A percentile compares a stretch with the other conserved stretches of the same genome.
Conservation (phyloP, 2,888 invertebrate species). For the Mythimna ferrago region DNA sequence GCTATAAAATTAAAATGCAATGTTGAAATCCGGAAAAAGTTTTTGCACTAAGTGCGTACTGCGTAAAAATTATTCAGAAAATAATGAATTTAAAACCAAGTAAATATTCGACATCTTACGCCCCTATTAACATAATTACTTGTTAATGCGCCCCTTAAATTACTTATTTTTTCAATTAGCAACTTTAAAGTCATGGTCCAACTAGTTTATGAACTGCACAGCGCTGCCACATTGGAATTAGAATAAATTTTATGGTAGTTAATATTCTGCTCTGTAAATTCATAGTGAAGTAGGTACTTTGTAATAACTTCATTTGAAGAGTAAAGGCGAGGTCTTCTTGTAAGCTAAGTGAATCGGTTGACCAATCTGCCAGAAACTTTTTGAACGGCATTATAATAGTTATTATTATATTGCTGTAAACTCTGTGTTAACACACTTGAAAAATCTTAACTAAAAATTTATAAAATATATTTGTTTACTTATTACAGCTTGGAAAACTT, state of each 20-base stretch:
- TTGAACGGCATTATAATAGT: background rate
- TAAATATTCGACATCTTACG: conserved; percentile 23
- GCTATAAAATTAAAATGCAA: background rate
- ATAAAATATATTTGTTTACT: no score
- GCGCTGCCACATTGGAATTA: conserved; percentile 24
- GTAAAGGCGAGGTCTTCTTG: background rate
- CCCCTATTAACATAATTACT: conserved; percentile 27
- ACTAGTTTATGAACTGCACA: conserved; percentile 30
- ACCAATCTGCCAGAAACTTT: no score
- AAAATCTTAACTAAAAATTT: no score
- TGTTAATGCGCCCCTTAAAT: conserved; percentile 12
- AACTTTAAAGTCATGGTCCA: conserved; percentile 14
- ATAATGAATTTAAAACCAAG: background rate
- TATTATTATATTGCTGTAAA: no score
- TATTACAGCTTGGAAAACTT: no score
- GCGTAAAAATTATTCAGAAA: conserved; percentile 20
- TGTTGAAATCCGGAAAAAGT: conserved; percentile 14
- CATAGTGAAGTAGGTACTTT: conserved; percentile 25
- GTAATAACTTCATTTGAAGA: conserved; percentile 45
- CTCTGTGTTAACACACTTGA: no score
- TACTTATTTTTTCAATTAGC: conserved; percentile 38
- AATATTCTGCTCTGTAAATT: conserved; percentile 49
- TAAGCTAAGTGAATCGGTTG: background rate
- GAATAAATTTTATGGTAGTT: conserved; percentile 59
- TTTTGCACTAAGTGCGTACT: conserved; percentile 7